Conservation (phyloP, 2,797 vertebrate genomes). For the Scomberomorus guttatus region DNA sequence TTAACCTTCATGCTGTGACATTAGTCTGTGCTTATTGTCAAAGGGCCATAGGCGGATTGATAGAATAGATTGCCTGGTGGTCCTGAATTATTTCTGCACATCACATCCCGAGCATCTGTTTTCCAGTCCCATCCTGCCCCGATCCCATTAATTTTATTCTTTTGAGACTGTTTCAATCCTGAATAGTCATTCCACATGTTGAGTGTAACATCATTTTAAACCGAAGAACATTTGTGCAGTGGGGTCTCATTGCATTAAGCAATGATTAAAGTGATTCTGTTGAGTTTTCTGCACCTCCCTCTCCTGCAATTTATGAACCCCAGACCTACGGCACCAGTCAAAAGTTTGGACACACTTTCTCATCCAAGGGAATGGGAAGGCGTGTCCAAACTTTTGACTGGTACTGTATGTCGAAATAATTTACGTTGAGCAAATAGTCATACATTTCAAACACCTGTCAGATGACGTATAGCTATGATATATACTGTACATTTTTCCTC, state of each 20-base stretch:
- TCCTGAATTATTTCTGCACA: not conserved
- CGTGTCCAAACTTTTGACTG: too few relatives aligned
- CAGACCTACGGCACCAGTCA: not conserved
- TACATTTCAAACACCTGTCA: constrained; percentile 22
- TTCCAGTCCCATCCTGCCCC: not conserved
- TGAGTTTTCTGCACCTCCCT: constrained; percentile 1
- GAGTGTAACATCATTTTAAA: not conserved
- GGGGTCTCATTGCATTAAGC: not conserved
- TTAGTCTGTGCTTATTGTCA: constrained; percentile 37
- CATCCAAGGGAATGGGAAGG: too few relatives aligned
- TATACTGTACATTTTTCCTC: not conserved
- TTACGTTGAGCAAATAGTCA: not conserved
- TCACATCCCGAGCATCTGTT: constrained; percentile 15
- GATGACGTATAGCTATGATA: constrained; percentile 13
- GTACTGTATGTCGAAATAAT: too few relatives aligned
- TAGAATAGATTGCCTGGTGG: constrained; percentile 23
- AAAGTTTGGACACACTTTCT: not conserved
- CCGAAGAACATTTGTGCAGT: not conserved
- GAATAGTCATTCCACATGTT: not conserved
- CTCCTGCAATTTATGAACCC: not conserved
- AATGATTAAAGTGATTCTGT: constrained; percentile 9
- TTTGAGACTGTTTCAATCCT: not conserved
- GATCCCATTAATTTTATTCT: not conserved
- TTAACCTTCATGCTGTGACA: constrained; percentile 36
- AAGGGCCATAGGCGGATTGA: constrained; percentile 23